phyloP scores from a whole-genome alignment of 37 sponge, comb jelly and placozoan species.

The Geodia barretti region DNA sequence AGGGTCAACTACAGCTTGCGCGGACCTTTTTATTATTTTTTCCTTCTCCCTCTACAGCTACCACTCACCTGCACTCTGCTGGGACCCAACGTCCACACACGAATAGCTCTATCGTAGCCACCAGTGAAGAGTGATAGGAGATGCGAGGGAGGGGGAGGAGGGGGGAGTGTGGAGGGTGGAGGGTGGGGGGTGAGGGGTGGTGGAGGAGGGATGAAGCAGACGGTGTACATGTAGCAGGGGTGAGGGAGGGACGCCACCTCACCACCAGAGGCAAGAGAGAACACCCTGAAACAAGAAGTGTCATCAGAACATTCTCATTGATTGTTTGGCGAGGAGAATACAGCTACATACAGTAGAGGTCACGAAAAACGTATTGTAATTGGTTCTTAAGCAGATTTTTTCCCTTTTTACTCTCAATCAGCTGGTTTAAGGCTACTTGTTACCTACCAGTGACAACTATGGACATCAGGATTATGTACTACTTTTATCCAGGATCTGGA shows the following conservation, averaged over 20 bases:
- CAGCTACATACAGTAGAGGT: no score
- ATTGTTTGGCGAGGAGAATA: no score
- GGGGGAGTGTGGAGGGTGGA: neutral
- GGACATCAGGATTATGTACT: no score
- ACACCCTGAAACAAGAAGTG: neutral
- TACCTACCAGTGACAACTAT: no score
- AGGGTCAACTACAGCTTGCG: neutral
- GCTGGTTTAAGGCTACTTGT: no score
- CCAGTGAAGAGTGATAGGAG: slow-evolving; percentile 55
- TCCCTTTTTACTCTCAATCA: no score
- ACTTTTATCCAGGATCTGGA: no score
- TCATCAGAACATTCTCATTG: no score
- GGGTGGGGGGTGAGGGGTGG: slow-evolving; percentile 19
- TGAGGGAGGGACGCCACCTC: slow-evolving; percentile 64
- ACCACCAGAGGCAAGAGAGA: neutral
- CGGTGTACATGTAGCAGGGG: slow-evolving; percentile 85
- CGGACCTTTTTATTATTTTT: neutral
- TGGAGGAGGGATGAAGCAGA: slow-evolving; percentile 26
- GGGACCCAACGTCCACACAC: slow-evolving; percentile 62
- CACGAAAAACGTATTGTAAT: no score
- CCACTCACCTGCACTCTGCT: slow-evolving; percentile 8
- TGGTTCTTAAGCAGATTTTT: no score
- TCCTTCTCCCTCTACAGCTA: neutral
- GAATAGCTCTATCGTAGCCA: slow-evolving; percentile 72
- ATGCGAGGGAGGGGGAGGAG: neutral